Evolutionary conservation across 2,888 invertebrate genomes (phyloP), one percentile per base, ranked within the genome.

Genomic region (Oxyscelio sp.): DNA sequence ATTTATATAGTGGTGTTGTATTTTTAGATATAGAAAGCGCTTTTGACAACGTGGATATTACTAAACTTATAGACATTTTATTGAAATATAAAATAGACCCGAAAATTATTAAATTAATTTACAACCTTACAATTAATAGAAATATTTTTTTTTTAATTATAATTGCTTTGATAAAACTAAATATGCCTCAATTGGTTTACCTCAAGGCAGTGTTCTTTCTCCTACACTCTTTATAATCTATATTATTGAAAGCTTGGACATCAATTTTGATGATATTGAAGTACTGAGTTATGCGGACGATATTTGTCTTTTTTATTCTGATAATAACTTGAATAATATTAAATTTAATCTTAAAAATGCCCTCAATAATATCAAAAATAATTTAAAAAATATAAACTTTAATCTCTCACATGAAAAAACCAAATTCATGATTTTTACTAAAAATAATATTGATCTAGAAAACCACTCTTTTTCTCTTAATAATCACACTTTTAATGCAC

Each of bases 391-490:
- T 15, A 2, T 45, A 9, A 19, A 45, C 45, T 45, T 45, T 9
- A 45, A 45, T 4, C 17, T 45, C 5, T 45, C 45, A 15, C 9
- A 2, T 17, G 45, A 45, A 1, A 45, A 45, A 11, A 45, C 45
- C 45, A 45, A 45, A 6, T 45, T 45, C 4, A 45, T 45, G 45
- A 19, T 45, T 6, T 45, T 45, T 45, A 45, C 45, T 9, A 45
- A 19, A 45, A 43, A 11, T 4, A 19, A 34, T 11, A 11, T 34
- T 34, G 11, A 34, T 34, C 2, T 34, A 2, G 11, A 34, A 8
- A 11, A 34, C 9, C 34, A 34, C 11, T 34, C 34, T 2, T 2
- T 34, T 45, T 4, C 4, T 45, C 15, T 15, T 5, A 9, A 45
- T 11, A 17, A 17, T 19, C 45, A 45, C 5, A 17, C 15, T 15